Evolutionary conservation across 2,797 vertebrate genomes (phyloP), one percentile per base, ranked within the genome.

Genomic region (Columba guinea): DNA sequence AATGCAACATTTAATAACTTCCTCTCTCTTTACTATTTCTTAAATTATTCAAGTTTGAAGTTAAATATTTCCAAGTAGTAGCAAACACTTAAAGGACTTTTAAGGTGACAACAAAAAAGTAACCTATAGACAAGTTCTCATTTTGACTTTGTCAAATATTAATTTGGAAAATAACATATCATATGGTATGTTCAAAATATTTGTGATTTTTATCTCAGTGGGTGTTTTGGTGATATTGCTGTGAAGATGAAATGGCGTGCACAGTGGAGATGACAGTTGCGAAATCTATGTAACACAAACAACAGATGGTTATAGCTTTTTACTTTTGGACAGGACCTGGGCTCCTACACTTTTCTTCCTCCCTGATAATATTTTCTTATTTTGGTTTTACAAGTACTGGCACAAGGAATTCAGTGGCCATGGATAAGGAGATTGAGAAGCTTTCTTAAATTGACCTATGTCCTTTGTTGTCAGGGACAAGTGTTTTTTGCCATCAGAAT

Each of bases 221-320:
- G 68, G 52, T 95, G 59, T 80, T 95, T 60, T 70, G 27, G 28
- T 63, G 70, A 88, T 91, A 87, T 89, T 94, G 67, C 37, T 94
- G 77, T 82, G 89, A 96, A 96, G 90, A 94, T 92, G 85, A 96
- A 96, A 86, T 94, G 60, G 60, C 59, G 0, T 86, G 65, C 89
- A 84, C 75, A 87, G 58, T 93, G 86, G 89, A 96, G 92, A 92
- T 93, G 90, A 92, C 92, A 96, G 92, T 95, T 97, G 84, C 28
- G 55, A 97, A 97, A 96, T 95, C 55, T 77, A 71, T 84, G 35
- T 87, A 94, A 89, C 80, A 93, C 63, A 95, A 96, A 97, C 87
- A 97, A 86, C 89, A 97, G 88, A 94, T 96, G 75, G 87, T 87
- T 96, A 51, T 51, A 39, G 93, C 76, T 85, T 95, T 94, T 96